Evolutionary conservation across 2,888 invertebrate species (phyloP).

Genomic region (Campoplex nolae): DNA sequence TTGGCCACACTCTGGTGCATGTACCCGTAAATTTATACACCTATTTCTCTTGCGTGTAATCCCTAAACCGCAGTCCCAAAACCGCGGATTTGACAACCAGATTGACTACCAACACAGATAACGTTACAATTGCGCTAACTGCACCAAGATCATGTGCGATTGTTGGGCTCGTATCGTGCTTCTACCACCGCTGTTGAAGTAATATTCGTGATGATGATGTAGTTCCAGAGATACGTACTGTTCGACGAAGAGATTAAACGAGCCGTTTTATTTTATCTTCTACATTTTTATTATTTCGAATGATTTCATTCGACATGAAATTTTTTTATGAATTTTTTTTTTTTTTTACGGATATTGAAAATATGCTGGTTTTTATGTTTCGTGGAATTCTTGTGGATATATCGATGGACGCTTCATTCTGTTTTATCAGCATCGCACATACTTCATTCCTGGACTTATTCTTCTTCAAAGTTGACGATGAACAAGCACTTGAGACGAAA

Average conservation of each 20-base stretch:
- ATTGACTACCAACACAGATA: constrained; percentile 29
- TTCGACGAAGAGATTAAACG: background rate
- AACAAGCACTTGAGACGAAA: background rate
- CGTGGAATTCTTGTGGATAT: background rate
- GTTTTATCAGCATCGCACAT: background rate
- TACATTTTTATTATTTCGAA: background rate
- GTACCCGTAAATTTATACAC: constrained; percentile 5
- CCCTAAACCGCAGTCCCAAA: constrained; percentile 26
- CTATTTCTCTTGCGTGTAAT: constrained; percentile 31
- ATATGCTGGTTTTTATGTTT: too few species aligned
- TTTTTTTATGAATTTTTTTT: too few species aligned
- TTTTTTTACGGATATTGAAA: too few species aligned
- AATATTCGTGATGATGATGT: constrained; percentile 2
- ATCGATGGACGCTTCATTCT: background rate
- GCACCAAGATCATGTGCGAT: constrained; percentile 28
- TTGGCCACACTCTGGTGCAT: background rate
- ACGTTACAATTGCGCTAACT: constrained; percentile 31
- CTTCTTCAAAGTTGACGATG: background rate
- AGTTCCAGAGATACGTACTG: background rate
- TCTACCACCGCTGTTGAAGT: constrained; percentile 3
- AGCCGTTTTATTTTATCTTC: background rate
- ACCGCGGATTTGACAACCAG: constrained; percentile 12
- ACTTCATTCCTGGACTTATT: background rate
- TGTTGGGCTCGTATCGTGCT: constrained; percentile 11
- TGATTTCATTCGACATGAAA: too few species aligned